A percentile compares a stretch with the other conserved stretches of the same genome.
Conservation (phyloP, 2,113 vertebrate genomes). For the Propithecus coquereli region DNA sequence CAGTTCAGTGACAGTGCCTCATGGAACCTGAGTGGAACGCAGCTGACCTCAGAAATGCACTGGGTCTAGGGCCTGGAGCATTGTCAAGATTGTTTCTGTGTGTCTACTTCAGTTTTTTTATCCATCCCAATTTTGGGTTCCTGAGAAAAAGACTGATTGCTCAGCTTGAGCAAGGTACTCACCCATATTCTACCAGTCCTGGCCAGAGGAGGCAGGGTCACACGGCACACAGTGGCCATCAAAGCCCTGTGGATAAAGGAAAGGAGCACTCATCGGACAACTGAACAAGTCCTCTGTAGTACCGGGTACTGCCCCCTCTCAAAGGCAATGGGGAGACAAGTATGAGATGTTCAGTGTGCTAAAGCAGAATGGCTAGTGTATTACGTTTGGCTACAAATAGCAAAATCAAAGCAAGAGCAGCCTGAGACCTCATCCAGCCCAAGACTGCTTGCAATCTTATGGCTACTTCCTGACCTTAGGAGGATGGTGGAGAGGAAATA, state of each 20-base stretch:
- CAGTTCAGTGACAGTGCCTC: background rate
- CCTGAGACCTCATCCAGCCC: background rate
- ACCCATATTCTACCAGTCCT: background rate
- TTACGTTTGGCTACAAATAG: background rate
- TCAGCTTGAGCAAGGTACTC: background rate
- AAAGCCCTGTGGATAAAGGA: background rate
- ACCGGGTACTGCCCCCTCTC: background rate
- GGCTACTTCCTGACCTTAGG: background rate
- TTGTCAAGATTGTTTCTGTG: background rate
- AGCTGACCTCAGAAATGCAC: background rate
- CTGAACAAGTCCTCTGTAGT: background rate
- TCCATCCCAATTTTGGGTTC: background rate
- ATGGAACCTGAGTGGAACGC: background rate
- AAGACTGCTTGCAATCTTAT: background rate
- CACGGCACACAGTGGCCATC: background rate
- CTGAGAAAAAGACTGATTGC: background rate
- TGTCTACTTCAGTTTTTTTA: background rate
- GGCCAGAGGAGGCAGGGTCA: background rate
- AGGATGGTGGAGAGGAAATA: background rate
- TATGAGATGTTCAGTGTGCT: background rate
- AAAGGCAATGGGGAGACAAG: background rate
- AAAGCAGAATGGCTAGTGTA: background rate
- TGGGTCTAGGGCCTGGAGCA: background rate
- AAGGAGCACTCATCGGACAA: background rate
- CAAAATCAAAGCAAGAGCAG: background rate